Evolutionary conservation across 2,797 vertebrate genomes (phyloP), one percentile per base, ranked within the genome.

Genomic region (Chaenodraco wilsoni): DNA sequence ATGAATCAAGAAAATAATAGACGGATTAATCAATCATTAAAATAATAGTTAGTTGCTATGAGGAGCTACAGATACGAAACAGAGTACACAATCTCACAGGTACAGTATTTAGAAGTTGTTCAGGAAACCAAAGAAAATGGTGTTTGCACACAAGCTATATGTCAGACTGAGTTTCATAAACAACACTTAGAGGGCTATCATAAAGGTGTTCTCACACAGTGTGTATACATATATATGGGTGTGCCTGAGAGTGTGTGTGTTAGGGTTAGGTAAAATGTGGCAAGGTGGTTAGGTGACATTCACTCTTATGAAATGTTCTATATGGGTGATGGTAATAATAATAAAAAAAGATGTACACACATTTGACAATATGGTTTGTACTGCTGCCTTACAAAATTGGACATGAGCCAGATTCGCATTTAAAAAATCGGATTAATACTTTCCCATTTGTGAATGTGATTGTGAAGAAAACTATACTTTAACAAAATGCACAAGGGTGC

Each of bases 381-480:
- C 33, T 40, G 4, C 21, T 31, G 4, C 19, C 33, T 17, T 41
- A 31, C 40, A 33, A 43, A 61, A 27, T 43, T 12, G 27, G 31
- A n/a, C 31, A 44, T 51, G 72, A 49, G 19, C 15, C 13, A 21
- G 41, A n/a, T 1, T 40, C 33, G 5, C 43, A 51, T 31, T 15
- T 19, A 14, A 14, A 41, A 14, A n/a, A 19, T 58, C 5, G 13
- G 44, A 65, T 46, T 52, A 41, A 52, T 62, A 68, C 65, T 69
- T 71, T 55, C 31, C 19, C 50, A 31, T 56, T 59, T 55, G 27
- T 58, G 40, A 64, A 57, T 43, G 19, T n/a, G 72, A 44, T 31
- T 64, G 67, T 57, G 58, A 66, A 77, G 75, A 64, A 61, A 72
- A 81, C 79, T 84, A 79, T 87, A 88, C 87, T 87, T 83, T 75